phyloP scores from a whole-genome alignment of 2,888 invertebrate genomes.

The Clepsis dumicolana region DNA sequence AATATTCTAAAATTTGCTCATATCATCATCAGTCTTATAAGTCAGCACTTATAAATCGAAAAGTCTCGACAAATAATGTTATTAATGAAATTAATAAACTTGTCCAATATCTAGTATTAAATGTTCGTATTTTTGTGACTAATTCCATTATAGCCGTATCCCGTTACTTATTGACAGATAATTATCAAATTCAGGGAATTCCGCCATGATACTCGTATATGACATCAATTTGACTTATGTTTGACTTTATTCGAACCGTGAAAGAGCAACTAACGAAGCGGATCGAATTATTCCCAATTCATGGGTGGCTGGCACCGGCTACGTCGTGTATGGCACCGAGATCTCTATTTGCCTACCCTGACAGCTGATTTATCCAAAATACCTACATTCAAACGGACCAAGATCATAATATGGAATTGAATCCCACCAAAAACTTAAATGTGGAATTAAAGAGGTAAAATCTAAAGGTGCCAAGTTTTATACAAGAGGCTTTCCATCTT shows the following conservation, averaged over 20 bases:
- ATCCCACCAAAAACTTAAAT: not conserved
- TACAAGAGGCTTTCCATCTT: no score
- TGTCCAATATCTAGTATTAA: no score
- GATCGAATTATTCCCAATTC: slow-evolving; percentile 20
- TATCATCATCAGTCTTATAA: no score
- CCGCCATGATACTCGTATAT: slow-evolving; percentile 12
- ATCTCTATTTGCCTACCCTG: not conserved
- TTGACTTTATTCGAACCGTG: slow-evolving; percentile 4
- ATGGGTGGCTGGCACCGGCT: slow-evolving; percentile 6
- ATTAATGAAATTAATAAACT: no score
- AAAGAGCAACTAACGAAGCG: slow-evolving; percentile 23
- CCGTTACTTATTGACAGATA: not conserved
- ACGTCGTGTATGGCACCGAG: not conserved
- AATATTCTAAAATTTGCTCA: no score
- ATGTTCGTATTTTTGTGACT: not conserved
- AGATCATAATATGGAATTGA: not conserved
- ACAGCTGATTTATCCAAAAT: not conserved
- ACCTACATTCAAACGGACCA: not conserved
- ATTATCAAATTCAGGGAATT: not conserved
- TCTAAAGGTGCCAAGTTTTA: no score
- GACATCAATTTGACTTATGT: slow-evolving; percentile 11
- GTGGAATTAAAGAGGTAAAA: no score
- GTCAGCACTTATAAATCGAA: no score
- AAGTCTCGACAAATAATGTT: no score
- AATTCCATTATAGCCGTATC: not conserved